phyloP scores from a whole-genome alignment of 2,888 invertebrate species.

The Aleiodes alternator region DNA sequence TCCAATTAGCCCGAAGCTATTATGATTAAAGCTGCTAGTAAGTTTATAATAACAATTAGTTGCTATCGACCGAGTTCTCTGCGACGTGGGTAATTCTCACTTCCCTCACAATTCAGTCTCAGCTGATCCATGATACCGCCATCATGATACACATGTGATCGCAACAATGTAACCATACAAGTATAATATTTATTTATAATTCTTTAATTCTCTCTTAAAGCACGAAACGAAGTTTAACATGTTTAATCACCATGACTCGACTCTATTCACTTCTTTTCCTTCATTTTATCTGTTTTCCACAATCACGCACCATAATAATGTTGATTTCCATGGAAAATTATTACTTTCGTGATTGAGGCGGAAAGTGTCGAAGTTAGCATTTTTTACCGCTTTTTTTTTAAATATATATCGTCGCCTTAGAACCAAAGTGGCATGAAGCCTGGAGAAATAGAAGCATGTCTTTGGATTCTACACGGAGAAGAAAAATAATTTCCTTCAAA shows the following conservation, averaged over 20 bases:
- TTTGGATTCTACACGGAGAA: too few species aligned
- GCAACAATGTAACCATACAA: background rate
- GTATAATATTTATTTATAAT: background rate
- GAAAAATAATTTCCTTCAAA: too few species aligned
- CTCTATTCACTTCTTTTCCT: too few species aligned
- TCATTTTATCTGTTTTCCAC: too few species aligned
- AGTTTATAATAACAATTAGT: slow-evolving; percentile 76
- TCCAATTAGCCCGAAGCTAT: slow-evolving; percentile 75
- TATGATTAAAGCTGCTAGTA: slow-evolving; percentile 74
- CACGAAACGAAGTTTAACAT: too few species aligned
- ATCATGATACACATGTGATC: background rate
- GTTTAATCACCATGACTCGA: too few species aligned
- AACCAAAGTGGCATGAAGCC: too few species aligned
- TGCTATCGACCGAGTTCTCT: slow-evolving; percentile 65
- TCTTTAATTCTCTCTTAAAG: background rate
- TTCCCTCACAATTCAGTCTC: slow-evolving; percentile 1
- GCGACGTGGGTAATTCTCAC: slow-evolving; percentile 29
- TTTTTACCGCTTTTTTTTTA: background rate
- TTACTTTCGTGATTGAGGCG: too few species aligned
- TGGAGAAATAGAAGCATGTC: too few species aligned
- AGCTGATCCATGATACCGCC: slow-evolving; percentile 7
- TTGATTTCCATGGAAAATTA: too few species aligned
- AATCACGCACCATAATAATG: too few species aligned
- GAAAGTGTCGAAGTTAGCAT: background rate
- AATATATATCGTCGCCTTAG: background rate